Evolutionary conservation across 2,113 vertebrate genomes (phyloP), one percentile per base, ranked within the genome.

Genomic region (Corythornis cristatus): DNA sequence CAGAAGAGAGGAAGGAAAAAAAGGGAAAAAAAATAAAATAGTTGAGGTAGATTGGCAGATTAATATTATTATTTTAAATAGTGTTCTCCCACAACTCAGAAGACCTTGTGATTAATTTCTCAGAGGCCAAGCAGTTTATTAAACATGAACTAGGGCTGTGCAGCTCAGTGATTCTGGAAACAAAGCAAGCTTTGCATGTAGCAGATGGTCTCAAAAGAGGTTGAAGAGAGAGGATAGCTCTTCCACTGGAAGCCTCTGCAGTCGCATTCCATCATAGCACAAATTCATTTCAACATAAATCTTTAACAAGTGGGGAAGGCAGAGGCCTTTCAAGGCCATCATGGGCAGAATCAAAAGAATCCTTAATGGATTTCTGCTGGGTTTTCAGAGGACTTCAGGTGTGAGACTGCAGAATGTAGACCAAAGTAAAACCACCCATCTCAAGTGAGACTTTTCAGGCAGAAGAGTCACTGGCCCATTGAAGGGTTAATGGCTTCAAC

Each of bases 241-340:
- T 65, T 58, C 20, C 20, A 20, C 51, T 25, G 42, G 64, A 13
- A 92, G 43, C 54, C 43, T 53, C 66, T 57, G 43, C 73, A 62
- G 65, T 17, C 61, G 67, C 5, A 14, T 60, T 81, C 43, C 65
- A 71, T 46, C 56, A 54, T 1, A 62, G 15, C 61, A 71, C 37
- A 84, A 86, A 96, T 43, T 56, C 29, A 78, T 17, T 81, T 71
- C 31, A 81, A 50, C 60, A 78, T 88, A 64, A 92, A 92, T 67
- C 70, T 95, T 83, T 86, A 83, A 86, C 25, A 77, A 86, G 26
- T 3, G 16, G n/a, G n/a, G 46, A 81, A 54, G 21, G 13, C 20
- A 4, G 21, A 89, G n/a, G 61, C 19, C 37, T 53, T 37, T 37
- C 71, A 78, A 67, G 57, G 28, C n/a, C 56, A 43, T 35, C 74